phyloP scores from a whole-genome alignment of 2,797 vertebrate species.

The Pampus argenteus region DNA sequence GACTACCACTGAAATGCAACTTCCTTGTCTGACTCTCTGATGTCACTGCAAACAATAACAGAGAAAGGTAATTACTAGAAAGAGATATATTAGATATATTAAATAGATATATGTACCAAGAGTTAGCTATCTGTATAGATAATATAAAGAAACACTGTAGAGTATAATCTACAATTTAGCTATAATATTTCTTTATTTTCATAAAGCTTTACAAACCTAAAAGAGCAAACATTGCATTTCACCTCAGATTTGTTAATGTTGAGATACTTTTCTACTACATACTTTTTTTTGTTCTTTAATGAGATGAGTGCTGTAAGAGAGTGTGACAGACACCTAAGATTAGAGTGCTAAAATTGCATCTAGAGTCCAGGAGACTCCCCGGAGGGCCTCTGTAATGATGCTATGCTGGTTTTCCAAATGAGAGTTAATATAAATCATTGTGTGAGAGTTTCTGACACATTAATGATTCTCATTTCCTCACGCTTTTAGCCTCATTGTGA shows the following conservation, averaged over 20 bases:
- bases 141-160: background rate
- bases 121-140: background rate
- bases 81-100: slow-evolving; percentile 27
- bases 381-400: background rate
- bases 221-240: background rate
- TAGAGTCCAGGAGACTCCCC: background rate
- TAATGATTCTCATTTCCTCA: background rate
- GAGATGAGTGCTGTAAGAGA: background rate
- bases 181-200: background rate
- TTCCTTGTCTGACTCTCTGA: slow-evolving; percentile 7
- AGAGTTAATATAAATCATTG: background rate
- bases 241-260: background rate
- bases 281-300: background rate
- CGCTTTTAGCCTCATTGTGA: slow-evolving; percentile 41
- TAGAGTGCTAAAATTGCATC: background rate
- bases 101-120: slow-evolving; percentile 10
- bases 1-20: no score
- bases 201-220: background rate
- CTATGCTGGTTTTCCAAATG: background rate
- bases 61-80: slow-evolving; percentile 1
- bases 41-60: background rate
- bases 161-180: background rate
- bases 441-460: background rate
- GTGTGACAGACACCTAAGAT: background rate
- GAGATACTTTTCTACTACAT: background rate